Conservation (phyloP, 2,888 invertebrate genomes). For the Metopia argyrocephala region DNA sequence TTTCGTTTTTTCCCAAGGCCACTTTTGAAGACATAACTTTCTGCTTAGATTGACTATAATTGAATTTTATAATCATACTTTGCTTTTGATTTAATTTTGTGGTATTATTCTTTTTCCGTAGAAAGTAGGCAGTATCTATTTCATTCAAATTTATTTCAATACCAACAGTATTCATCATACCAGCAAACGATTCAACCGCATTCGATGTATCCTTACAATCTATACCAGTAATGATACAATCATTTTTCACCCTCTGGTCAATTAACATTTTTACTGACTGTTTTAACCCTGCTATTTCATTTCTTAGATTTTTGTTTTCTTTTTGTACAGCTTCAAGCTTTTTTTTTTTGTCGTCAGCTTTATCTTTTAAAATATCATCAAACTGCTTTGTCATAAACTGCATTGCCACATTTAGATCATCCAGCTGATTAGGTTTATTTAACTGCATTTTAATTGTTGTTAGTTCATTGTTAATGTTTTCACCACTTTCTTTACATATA, state of each 20-base stretch:
- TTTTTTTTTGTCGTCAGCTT: slow-evolving; percentile 25
- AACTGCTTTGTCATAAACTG: slow-evolving; percentile 10
- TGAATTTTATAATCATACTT: too few relatives aligned
- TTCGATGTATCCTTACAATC: neutral
- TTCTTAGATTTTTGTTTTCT: slow-evolving; percentile 17
- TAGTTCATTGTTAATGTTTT: neutral
- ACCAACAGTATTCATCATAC: too few relatives aligned
- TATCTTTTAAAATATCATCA: slow-evolving; percentile 17
- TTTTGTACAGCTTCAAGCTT: slow-evolving; percentile 7
- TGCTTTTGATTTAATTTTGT: too few relatives aligned
- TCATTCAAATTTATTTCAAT: too few relatives aligned
- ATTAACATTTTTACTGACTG: neutral
- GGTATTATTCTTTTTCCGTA: too few relatives aligned
- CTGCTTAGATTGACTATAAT: too few relatives aligned
- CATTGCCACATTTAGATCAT: neutral
- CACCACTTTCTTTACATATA: neutral
- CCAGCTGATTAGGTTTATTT: slow-evolving; percentile 17
- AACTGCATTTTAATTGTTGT: neutral
- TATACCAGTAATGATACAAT: neutral
- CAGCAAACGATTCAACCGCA: too few relatives aligned
- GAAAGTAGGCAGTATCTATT: too few relatives aligned
- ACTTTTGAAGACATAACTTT: too few relatives aligned
- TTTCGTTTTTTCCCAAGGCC: too few relatives aligned
- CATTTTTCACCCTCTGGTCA: slow-evolving; percentile 6
- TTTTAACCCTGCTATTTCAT: slow-evolving; percentile 5